These are phyloP conservation scores for Ethmia dodecea DNA, from an alignment of 2,888 invertebrate genomes.

Conservation along the genomic window DNA sequence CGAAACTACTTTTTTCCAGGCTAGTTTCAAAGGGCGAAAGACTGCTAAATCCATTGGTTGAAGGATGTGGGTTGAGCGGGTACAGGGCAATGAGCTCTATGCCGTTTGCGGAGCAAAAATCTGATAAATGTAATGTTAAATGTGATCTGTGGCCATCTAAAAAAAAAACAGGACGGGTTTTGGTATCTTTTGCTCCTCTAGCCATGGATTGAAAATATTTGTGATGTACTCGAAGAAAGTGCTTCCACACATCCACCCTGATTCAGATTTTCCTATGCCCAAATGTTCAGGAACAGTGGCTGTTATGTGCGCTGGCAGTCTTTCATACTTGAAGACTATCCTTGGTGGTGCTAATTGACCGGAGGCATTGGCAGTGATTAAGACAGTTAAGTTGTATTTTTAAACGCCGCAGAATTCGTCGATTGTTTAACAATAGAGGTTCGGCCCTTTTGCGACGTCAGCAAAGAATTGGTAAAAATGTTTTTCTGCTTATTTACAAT, in stretches of 20 bases:
- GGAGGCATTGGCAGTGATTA: slow-evolving; percentile 13
- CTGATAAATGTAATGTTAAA: slow-evolving; percentile 22
- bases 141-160: slow-evolving; percentile 28
- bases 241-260: slow-evolving; percentile 10
- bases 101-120: slow-evolving; percentile 24
- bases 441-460: no score
- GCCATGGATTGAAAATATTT: slow-evolving; percentile 14
- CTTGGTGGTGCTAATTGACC: slow-evolving; percentile 13
- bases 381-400: slow-evolving; percentile 15
- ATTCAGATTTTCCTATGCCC: slow-evolving; percentile 11
- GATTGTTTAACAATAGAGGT: slow-evolving; percentile 21
- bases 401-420: no score
- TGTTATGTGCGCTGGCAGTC: slow-evolving; percentile 5
- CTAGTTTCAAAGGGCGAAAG: slow-evolving; percentile 22
- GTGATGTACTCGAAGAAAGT: slow-evolving; percentile 12
- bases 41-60: slow-evolving; percentile 22
- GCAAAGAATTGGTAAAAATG: no score
- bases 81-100: slow-evolving; percentile 23
- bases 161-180: slow-evolving; percentile 19
- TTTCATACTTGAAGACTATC: slow-evolving; percentile 11
- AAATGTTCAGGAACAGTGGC: slow-evolving; percentile 11
- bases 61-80: slow-evolving; percentile 19
- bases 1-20: slow-evolving; percentile 19
- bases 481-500: slow-evolving; percentile 32
- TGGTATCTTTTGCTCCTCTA: slow-evolving; percentile 7